Base-by-base conservation (phyloP, 2,797 vertebrate genomes). In the Tachyglossus aculeatus region DNA sequence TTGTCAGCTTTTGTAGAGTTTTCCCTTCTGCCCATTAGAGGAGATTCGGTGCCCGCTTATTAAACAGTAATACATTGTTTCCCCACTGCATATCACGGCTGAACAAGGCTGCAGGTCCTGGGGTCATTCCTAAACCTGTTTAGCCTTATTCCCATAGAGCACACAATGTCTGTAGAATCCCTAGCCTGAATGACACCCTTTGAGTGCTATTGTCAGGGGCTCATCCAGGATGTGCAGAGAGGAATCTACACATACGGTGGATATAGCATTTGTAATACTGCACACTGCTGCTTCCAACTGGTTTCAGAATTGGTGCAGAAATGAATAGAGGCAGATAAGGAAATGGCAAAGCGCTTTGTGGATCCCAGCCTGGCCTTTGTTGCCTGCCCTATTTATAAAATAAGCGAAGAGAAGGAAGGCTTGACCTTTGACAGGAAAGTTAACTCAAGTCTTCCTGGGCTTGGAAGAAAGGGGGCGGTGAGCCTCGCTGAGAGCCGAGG, bases 1-100 rank as follows among this genome's bases (percentile, higher is more conserved):
- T 90, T 90, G 88, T 89, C 88, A 91, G 87, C 88, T 91, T 91
- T 88, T 72, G 84, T 79, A 67, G 78, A 82, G 71, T 70, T 81
- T 69, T 62, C 81, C 85, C 83, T 63, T 81, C 53, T 71, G 77
- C 65, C 45, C 76, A 80, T 2, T 29, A 70, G 67, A 77, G 79
- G 81, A 71, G 80, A 67, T 60, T 56, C 74, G 80, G 82, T 82
- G 85, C 80, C 78, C 24, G 60, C 12, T 66, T n/a, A 34, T 48
- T 71, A 57, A 75, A 87, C 56, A 62, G 76, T 64, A 74, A 52
- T 41, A 34, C 47, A 76, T 29, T 51, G 70, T 24, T 54, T 72
- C 74, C 71, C 22, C 43, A 62, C 75, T 52, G 18, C 19, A 77
- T 43, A 54, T 71, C 56, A 76, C 56, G 72, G 87, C 50, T 29